These are phyloP conservation scores for Psephotus haematonotus DNA, from an alignment of 2,113 vertebrate genomes.

Conservation along the genomic window DNA sequence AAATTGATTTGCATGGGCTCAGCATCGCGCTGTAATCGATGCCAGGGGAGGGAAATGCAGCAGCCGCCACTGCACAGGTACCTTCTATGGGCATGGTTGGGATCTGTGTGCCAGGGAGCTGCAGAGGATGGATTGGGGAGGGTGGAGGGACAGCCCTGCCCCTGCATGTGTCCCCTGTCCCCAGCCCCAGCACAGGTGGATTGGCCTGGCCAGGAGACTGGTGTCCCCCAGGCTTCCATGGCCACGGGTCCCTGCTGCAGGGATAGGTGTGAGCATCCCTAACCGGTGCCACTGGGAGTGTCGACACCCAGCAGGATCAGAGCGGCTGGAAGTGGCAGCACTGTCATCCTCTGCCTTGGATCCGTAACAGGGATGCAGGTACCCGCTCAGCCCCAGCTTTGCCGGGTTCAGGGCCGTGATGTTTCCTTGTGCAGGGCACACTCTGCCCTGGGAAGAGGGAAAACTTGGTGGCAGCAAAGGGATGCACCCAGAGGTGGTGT, in stretches of 20 bases:
- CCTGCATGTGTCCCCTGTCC: neutral
- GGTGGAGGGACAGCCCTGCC: neutral
- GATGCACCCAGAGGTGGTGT: neutral
- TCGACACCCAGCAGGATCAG: fast-evolving
- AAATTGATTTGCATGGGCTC: neutral
- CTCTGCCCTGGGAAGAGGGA: neutral
- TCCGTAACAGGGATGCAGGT: fast-evolving
- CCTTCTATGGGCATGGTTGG: neutral
- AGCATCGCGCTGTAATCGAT: neutral
- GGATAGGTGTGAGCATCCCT: neutral
- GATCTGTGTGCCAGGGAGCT: neutral
- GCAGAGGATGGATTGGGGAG: neutral
- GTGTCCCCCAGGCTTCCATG: neutral
- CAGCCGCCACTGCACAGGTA: neutral
- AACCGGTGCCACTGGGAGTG: fast-evolving
- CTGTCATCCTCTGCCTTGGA: fast-evolving
- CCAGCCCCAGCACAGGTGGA: neutral
- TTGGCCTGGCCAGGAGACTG: neutral
- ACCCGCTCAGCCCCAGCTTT: fast-evolving
- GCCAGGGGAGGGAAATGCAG: neutral
- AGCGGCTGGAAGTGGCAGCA: neutral
- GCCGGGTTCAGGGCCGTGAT: fast-evolving
- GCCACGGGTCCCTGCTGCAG: neutral
- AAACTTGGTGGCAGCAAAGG: neutral
- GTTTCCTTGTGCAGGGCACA: neutral